A percentile compares a stretch with the other conserved stretches of the same genome.
Evolutionary conservation across 2,113 vertebrate species (phyloP).

Genomic region (Vanacampus margaritifer): DNA sequence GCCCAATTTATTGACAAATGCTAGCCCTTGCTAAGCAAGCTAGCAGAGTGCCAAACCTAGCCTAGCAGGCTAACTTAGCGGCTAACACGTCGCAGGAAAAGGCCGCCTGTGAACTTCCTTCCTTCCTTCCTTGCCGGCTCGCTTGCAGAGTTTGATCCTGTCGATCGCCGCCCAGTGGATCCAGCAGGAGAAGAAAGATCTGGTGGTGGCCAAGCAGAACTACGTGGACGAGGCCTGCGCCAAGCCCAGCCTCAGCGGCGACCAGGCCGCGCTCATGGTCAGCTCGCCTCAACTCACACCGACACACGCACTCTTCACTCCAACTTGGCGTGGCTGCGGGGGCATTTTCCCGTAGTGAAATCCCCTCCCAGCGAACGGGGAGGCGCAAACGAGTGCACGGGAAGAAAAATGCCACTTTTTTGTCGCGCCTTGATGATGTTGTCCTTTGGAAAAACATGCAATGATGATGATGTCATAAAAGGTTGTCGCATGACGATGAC

Average conservation of each 20-base stretch:
- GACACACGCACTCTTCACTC: no score
- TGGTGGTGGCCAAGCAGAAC: slow-evolving; percentile 71
- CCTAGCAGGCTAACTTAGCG: no score
- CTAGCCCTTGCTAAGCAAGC: no score
- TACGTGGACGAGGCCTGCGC: slow-evolving; percentile 81
- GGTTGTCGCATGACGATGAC: neutral
- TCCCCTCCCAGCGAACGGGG: no score
- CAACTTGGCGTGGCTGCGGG: no score
- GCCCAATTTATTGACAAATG: no score
- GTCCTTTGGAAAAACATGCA: neutral
- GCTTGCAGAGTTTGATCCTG: slow-evolving; percentile 86
- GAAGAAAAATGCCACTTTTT: neutral
- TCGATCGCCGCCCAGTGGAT: slow-evolving; percentile 80
- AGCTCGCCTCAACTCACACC: neutral
- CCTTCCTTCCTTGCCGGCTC: no score
- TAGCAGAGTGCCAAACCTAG: no score
- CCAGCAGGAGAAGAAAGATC: slow-evolving; percentile 77
- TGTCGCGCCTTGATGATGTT: no score
- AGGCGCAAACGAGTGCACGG: no score
- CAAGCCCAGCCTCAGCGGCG: slow-evolving; percentile 67
- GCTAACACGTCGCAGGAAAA: no score
- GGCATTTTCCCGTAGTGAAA: no score
- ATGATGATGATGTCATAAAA: neutral
- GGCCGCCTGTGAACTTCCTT: neutral
- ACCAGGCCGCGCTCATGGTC: slow-evolving; percentile 41